Evolutionary conservation across 2,113 vertebrate species (phyloP), one percentile per base, ranked within the genome.

Genomic region (Eretmodus cyanostictus): DNA sequence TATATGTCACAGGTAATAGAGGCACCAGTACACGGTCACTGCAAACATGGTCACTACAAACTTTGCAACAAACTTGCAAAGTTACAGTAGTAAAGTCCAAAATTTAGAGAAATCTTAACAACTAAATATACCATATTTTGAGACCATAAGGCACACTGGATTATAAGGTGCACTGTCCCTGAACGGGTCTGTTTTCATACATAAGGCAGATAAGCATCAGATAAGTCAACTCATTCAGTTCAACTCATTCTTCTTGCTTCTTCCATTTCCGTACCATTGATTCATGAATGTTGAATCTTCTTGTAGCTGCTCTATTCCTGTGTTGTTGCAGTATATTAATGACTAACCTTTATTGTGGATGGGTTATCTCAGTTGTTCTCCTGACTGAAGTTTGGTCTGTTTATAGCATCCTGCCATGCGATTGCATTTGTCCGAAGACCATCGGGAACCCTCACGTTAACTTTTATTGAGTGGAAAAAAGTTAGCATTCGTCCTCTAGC

Each of bases 301-400:
- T 55, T 55, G 0, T 11, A 55, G 53, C 22, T 24, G 53, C 53
- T 24, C 0, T 4, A 54, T 54, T 54, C 1, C 5, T 0, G 0
- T 4, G 2, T 55, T 55, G 22, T 55, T 55, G 22, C 11, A 55
- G 53, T 55, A 55, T 55, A 55, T 55, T 55, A 55, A 24, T 55
- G 22, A 55, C 53, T 0, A 55, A 55, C 53, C 1, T 55, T 24
- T 55, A 55, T 55, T 55, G 4, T 55, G 49, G 49, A 53, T 53
- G 22, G 11, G 2, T 55, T 55, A 13, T 55, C 11, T 53, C 9
- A 53, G 51, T 53, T 53, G 51, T 6, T 53, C 19, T 55, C 22
- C 54, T 55, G 54, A 55, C 54, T 55, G 22, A 55, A 55, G 54
- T 55, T 55, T 24, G 11, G 54, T 55, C 0, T 55, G 22, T 55